Evolutionary conservation across 2,113 vertebrate genomes (phyloP).

Genomic region (Burhinus oedicnemus): DNA sequence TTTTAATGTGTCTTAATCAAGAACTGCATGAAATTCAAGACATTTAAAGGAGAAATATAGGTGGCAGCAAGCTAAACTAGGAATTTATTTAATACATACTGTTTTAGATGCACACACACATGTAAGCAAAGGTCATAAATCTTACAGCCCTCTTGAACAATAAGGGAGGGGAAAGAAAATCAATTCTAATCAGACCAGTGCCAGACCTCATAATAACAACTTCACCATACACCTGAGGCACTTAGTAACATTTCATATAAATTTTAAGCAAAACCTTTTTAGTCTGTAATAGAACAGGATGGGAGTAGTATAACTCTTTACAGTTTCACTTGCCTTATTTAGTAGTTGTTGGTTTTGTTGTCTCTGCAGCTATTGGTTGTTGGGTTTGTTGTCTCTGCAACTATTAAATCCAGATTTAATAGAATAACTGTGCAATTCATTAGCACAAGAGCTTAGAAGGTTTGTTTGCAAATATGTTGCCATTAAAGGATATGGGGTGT

Average conservation of each 20-base stretch:
- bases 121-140: slow-evolving; percentile 56
- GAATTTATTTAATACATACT: slow-evolving; percentile 14
- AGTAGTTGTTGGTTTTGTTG: background rate
- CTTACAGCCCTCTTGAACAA: slow-evolving; percentile 47
- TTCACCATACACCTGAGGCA: slow-evolving; percentile 42
- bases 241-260: slow-evolving; percentile 36
- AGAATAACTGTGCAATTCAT: background rate
- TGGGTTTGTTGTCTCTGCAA: background rate
- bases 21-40: background rate
- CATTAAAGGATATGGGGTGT: background rate
- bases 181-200: slow-evolving; percentile 66
- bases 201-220: slow-evolving; percentile 6
- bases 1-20: slow-evolving; percentile 1
- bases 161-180: slow-evolving; percentile 58
- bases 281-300: background rate
- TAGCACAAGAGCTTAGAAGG: background rate
- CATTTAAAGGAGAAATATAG: background rate
- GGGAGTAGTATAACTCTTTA: background rate
- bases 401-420: background rate
- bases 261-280: slow-evolving; percentile 28
- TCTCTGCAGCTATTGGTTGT: background rate
- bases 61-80: background rate
- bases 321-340: background rate
- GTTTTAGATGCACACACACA: slow-evolving; percentile 34
- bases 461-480: background rate